Evolutionary conservation across 1,140 invertebrate species (phyloP).

Genomic region (Drosophila novamexicana): DNA sequence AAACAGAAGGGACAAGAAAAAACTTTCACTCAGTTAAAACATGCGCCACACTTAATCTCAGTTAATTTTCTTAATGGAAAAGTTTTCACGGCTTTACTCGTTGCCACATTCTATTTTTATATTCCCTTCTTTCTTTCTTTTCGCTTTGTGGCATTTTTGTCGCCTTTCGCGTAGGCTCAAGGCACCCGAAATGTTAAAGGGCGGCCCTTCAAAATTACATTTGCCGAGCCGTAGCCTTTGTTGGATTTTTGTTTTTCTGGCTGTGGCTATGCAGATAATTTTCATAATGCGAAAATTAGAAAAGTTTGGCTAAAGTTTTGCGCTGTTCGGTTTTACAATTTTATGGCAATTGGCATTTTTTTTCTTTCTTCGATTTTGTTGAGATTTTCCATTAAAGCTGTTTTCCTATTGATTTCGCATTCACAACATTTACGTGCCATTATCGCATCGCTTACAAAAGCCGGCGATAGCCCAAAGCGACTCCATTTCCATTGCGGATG

Average conservation of each 20-base stretch:
- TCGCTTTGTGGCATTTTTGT: constrained; percentile 32
- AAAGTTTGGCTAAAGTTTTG: constrained; percentile 60
- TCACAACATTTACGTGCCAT: constrained; percentile 67
- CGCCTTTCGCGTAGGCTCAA: constrained; percentile 24
- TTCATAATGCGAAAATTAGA: constrained; percentile 81
- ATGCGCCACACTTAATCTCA: constrained; percentile 76
- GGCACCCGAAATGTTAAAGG: constrained; percentile 20
- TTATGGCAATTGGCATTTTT: constrained; percentile 17
- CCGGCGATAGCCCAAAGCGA: constrained; percentile 39
- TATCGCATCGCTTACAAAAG: constrained; percentile 63
- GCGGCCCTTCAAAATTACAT: constrained; percentile 56
- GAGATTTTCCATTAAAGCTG: constrained; percentile 32
- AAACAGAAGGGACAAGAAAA: neutral
- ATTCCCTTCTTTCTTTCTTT: constrained; percentile 7
- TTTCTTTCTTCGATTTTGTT: neutral
- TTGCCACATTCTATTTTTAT: constrained; percentile 29
- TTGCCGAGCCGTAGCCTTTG: constrained; percentile 22
- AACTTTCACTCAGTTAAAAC: constrained; percentile 51
- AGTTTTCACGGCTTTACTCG: constrained; percentile 62
- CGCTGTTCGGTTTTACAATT: constrained; percentile 58
- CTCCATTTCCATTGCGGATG: constrained; percentile 37
- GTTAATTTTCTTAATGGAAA: constrained; percentile 82
- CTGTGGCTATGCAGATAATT: constrained; percentile 51
- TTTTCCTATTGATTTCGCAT: constrained; percentile 73
- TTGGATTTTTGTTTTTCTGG: constrained; percentile 26